Percentiles rank a stretch among this genome's conserved stretches.
These are phyloP conservation scores for Cepaea nemoralis DNA, from an alignment of 1,140 invertebrate species.

Conservation along the genomic window DNA sequence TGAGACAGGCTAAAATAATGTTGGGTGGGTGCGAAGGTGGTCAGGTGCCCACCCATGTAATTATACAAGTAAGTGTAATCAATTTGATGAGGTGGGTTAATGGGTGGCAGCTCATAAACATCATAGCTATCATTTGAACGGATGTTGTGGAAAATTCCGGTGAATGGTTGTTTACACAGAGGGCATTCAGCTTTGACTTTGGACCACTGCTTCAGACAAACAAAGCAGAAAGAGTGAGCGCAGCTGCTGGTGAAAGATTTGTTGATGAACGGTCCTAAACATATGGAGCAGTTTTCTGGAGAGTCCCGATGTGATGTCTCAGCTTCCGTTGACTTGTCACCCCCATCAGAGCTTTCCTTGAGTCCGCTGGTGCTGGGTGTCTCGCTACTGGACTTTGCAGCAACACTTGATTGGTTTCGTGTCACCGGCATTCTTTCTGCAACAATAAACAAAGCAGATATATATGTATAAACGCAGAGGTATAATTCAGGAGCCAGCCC, in stretches of 20 bases:
- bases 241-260: constrained; percentile 93
- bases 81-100: neutral
- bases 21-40: neutral
- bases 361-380: neutral
- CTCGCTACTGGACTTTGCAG: neutral
- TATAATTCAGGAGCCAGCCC: no score
- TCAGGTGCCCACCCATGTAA: neutral
- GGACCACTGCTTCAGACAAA: constrained; percentile 92
- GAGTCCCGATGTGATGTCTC: constrained; percentile 42
- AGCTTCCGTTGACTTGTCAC: neutral
- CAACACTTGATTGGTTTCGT: constrained; percentile 23
- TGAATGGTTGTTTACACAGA: constrained; percentile 91
- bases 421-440: constrained; percentile 24
- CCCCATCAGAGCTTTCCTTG: neutral
- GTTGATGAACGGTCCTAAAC: constrained; percentile 85
- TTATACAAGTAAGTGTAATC: constrained; percentile 18
- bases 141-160: constrained; percentile 92
- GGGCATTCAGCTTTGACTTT: constrained; percentile 95
- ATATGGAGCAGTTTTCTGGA: constrained; percentile 85
- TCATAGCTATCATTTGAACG: constrained; percentile 88
- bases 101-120: constrained; percentile 28
- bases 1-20: constrained; percentile 23
- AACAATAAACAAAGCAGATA: neutral
- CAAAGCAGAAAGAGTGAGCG: constrained; percentile 93
- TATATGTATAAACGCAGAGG: no score